Conservation (phyloP, 2,888 invertebrate species). For the Heliconius ethilla region DNA sequence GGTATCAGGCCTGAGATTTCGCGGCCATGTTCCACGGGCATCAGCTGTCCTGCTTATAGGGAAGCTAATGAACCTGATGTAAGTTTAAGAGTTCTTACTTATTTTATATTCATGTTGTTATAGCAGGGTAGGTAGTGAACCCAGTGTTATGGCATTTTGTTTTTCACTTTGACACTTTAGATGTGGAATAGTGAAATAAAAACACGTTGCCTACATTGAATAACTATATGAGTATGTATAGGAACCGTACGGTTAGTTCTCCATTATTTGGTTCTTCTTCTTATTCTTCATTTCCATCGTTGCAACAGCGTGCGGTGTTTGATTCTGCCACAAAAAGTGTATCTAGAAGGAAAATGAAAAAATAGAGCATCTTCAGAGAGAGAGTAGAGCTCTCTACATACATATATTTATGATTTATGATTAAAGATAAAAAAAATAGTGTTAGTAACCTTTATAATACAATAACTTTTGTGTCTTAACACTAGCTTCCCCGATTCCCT, state of each 20-base stretch:
- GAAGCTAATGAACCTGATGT: slow-evolving; percentile 74
- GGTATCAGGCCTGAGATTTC: slow-evolving; percentile 85
- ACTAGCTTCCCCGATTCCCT: background rate
- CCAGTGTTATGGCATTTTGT: background rate
- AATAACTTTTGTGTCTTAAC: no score
- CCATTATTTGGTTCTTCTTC: no score
- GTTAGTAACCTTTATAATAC: no score
- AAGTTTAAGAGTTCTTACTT: background rate
- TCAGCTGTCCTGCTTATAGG: slow-evolving; percentile 84
- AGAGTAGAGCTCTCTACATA: no score
- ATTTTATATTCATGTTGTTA: background rate
- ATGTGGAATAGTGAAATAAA: background rate
- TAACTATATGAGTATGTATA: background rate
- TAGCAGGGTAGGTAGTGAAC: background rate
- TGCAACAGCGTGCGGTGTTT: no score
- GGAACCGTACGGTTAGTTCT: no score
- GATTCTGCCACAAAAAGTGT: no score
- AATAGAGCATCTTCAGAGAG: no score
- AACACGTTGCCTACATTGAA: background rate
- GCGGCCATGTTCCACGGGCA: slow-evolving; percentile 88
- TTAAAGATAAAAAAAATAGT: no score
- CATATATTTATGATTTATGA: no score
- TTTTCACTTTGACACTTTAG: background rate
- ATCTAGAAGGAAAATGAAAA: no score
- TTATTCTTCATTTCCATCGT: no score